phyloP scores from a whole-genome alignment of 2,797 vertebrate species.

The Dendrocincla fuliginosa region DNA sequence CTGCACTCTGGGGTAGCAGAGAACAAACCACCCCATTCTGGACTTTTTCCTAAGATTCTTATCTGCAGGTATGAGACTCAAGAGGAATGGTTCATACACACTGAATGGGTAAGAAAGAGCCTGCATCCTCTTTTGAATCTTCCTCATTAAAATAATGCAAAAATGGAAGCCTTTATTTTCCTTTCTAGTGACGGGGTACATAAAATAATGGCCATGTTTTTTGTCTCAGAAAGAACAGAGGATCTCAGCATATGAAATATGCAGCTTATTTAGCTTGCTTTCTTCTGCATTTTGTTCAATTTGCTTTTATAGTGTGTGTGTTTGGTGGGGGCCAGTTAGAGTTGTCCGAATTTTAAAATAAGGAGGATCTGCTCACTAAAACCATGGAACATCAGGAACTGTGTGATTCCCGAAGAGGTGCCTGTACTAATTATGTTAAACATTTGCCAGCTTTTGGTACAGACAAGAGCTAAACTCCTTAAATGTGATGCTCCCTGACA shows the following conservation, averaged over 20 bases:
- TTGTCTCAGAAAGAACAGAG: not conserved
- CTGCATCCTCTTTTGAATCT: not conserved
- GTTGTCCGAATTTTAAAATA: not conserved
- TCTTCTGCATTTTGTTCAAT: not conserved
- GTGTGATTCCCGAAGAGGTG: not conserved
- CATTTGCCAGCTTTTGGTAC: not conserved
- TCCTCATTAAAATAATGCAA: not conserved
- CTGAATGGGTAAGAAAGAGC: constrained; percentile 82
- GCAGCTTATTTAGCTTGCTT: not conserved
- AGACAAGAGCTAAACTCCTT: not conserved
- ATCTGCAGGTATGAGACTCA: constrained; percentile 84
- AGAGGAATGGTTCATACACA: constrained; percentile 86
- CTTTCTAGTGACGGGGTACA: rapidly evolving
- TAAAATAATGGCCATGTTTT: not conserved
- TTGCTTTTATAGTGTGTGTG: rapidly evolving
- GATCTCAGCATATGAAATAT: rapidly evolving
- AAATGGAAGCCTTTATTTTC: not conserved
- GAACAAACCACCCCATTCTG: constrained; percentile 76
- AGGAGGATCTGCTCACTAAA: not conserved
- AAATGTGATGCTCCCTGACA: not conserved
- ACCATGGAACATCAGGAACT: not conserved
- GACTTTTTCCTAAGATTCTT: constrained; percentile 84
- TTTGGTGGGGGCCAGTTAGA: not conserved
- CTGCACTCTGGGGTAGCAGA: constrained; percentile 50
- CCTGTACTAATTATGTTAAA: not conserved